Conservation (phyloP, 2,113 vertebrate genomes). For the Pardalotus punctatus region DNA sequence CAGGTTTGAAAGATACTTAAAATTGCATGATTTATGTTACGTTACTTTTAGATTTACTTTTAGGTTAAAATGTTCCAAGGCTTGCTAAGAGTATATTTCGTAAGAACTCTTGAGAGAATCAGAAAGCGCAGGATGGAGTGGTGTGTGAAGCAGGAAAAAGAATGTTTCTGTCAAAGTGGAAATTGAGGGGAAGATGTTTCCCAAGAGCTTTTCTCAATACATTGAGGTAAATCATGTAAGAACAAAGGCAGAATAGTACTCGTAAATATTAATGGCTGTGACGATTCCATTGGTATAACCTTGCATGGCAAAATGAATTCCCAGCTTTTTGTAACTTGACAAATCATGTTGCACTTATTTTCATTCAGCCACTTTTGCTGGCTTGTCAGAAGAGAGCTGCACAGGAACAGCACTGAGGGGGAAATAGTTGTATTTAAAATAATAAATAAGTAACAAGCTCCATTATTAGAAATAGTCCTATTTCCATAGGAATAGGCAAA, state of each 20-base stretch:
- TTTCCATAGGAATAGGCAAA: background rate
- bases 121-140: background rate
- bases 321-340: background rate
- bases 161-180: background rate
- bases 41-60: background rate
- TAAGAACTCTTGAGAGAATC: background rate
- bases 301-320: background rate
- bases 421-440: background rate
- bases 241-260: background rate
- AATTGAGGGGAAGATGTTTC: background rate
- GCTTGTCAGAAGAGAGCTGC: background rate
- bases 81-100: background rate
- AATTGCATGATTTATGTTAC: background rate
- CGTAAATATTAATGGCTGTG: background rate
- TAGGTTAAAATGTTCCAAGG: background rate
- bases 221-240: background rate
- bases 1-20: background rate
- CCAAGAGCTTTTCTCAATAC: background rate
- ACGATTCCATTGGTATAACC: background rate
- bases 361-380: background rate
- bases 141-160: background rate
- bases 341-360: background rate
- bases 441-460: background rate
- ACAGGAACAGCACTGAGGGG: background rate
- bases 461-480: background rate